Evolutionary conservation across 2,113 vertebrate species (phyloP).

Genomic region (Isurus oxyrinchus): DNA sequence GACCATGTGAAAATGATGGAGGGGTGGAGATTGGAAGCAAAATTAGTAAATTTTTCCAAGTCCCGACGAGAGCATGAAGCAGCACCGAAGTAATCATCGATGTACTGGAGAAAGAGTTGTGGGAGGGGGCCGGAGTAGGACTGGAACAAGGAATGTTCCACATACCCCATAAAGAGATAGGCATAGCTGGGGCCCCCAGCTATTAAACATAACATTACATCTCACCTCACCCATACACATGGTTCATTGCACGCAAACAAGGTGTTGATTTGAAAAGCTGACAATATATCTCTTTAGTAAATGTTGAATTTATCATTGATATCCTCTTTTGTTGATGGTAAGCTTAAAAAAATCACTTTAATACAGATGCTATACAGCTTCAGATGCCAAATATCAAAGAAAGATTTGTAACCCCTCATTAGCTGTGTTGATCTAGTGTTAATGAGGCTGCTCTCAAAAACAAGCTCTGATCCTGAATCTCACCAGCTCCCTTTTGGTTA

Average conservation of each 20-base stretch:
- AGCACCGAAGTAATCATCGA: too few species aligned
- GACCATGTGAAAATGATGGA: too few species aligned
- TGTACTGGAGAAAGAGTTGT: too few species aligned
- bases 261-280: not conserved
- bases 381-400: not conserved
- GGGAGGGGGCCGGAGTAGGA: too few species aligned
- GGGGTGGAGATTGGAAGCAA: too few species aligned
- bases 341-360: not conserved
- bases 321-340: not conserved
- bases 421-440: not conserved
- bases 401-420: not conserved
- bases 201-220: too few species aligned
- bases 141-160: too few species aligned
- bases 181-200: too few species aligned
- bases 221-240: not conserved
- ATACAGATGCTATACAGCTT: not conserved
- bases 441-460: not conserved
- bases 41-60: too few species aligned
- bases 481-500: not conserved
- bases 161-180: too few species aligned
- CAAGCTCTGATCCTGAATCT: not conserved
- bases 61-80: too few species aligned
- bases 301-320: not conserved
- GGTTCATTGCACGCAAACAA: not conserved
- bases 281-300: not conserved